Percentiles rank a stretch among this genome's conserved stretches.
phyloP scores from a whole-genome alignment of 2,797 vertebrate species.

The Clarias platycephalus region DNA sequence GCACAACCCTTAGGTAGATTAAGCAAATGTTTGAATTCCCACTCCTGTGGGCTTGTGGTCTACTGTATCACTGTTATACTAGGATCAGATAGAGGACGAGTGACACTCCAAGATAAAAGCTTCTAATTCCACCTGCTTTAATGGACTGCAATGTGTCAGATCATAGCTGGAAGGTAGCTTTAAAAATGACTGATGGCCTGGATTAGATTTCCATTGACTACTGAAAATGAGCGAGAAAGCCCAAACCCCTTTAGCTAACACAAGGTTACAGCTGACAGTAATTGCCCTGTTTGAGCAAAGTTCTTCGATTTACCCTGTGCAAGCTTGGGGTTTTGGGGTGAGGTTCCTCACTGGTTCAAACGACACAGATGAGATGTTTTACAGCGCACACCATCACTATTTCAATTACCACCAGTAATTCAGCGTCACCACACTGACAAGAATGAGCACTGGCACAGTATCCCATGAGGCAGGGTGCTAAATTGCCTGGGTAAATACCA shows the following conservation, averaged over 20 bases:
- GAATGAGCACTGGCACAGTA: neutral
- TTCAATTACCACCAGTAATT: conserved; percentile 39
- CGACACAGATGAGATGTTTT: conserved; percentile 7
- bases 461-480: conserved; percentile 29
- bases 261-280: conserved; percentile 28
- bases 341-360: conserved; percentile 23
- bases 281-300: conserved; percentile 30
- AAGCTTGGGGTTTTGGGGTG: conserved; percentile 22
- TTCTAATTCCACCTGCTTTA: conserved; percentile 29
- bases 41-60: conserved; percentile 44
- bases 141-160: conserved; percentile 36
- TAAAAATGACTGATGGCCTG: conserved; percentile 40
- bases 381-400: conserved; percentile 21
- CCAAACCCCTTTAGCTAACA: conserved; percentile 27
- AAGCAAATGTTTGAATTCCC: conserved; percentile 25
- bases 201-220: conserved; percentile 48
- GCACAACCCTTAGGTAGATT: conserved; percentile 27
- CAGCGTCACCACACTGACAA: conserved; percentile 32
- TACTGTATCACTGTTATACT: conserved; percentile 18
- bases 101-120: conserved; percentile 37
- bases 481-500: conserved; percentile 40
- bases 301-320: conserved; percentile 17
- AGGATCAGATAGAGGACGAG: conserved; percentile 28
- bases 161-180: conserved; percentile 35
- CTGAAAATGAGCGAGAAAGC: conserved; percentile 17